phyloP scores from a whole-genome alignment of 2,797 vertebrate species.

The Enteromius viviparus region DNA sequence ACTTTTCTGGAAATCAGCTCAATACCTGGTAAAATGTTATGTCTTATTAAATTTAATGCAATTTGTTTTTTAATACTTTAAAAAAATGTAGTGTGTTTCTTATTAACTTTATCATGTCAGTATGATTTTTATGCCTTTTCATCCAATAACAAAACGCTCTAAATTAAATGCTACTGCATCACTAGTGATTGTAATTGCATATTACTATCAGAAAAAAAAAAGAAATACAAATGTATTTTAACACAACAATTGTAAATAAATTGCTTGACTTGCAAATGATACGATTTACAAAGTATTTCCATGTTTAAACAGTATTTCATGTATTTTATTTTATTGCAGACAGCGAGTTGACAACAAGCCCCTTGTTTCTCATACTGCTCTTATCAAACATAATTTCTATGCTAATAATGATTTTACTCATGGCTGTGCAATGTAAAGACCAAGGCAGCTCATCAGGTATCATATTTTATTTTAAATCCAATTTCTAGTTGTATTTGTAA shows the following conservation, averaged over 20 bases:
- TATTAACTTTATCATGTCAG: not conserved
- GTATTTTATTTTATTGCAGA: slow-evolving; percentile 11
- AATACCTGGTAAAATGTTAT: not conserved
- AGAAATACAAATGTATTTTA: not conserved
- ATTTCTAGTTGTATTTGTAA: not conserved
- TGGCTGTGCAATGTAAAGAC: slow-evolving; percentile 27
- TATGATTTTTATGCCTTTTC: no score
- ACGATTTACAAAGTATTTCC: not conserved
- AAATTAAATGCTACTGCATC: not conserved
- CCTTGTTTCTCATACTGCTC: not conserved
- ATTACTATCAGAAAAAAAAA: not conserved
- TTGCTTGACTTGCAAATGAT: not conserved
- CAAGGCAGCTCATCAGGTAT: slow-evolving; percentile 43
- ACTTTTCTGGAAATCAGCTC: slow-evolving; percentile 23
- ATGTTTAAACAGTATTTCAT: not conserved
- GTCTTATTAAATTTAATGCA: not conserved
- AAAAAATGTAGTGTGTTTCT: not conserved
- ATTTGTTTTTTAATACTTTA: not conserved
- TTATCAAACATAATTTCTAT: slow-evolving; percentile 51
- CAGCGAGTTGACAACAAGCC: not conserved
- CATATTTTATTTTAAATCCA: not conserved
- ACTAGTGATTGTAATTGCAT: not conserved
- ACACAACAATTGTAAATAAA: not conserved
- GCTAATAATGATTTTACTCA: slow-evolving; percentile 20
- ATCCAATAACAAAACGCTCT: not conserved